These are phyloP conservation scores for Clunio marinus DNA, from an alignment of 2,888 invertebrate species.

Conservation along the genomic window DNA sequence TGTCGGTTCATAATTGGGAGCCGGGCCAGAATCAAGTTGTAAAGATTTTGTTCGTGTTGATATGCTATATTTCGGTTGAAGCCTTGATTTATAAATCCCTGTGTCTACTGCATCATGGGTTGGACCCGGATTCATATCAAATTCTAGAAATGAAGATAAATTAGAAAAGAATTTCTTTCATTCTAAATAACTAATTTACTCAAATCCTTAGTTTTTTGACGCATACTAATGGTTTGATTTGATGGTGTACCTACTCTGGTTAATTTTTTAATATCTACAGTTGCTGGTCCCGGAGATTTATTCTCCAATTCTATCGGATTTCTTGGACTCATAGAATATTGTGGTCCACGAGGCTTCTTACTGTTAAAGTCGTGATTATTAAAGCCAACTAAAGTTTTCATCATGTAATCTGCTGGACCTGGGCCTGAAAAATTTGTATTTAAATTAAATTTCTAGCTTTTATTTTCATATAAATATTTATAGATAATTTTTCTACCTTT, in stretches of 20 bases:
- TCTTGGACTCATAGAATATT: background rate
- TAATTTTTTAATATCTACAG: background rate
- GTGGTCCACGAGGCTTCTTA: background rate
- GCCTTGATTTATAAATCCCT: background rate
- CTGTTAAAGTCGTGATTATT: background rate
- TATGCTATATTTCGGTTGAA: background rate
- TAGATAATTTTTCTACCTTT: too few species aligned
- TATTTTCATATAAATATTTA: too few species aligned
- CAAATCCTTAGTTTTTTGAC: background rate
- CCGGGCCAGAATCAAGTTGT: background rate
- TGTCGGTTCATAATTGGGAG: background rate
- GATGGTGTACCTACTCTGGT: background rate
- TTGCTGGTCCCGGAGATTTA: background rate
- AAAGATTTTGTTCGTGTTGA: background rate
- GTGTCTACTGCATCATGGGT: background rate
- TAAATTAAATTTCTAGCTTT: too few species aligned
- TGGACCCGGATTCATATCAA: background rate
- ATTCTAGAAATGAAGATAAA: background rate
- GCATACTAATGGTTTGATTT: background rate
- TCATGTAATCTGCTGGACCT: background rate
- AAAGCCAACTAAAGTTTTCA: background rate
- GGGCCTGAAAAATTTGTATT: background rate
- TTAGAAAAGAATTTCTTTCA: background rate
- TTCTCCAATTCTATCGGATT: background rate
- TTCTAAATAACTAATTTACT: background rate